Conservation (phyloP, 92 coral and sea anemone genomes). For the Pocillopora grandis region DNA sequence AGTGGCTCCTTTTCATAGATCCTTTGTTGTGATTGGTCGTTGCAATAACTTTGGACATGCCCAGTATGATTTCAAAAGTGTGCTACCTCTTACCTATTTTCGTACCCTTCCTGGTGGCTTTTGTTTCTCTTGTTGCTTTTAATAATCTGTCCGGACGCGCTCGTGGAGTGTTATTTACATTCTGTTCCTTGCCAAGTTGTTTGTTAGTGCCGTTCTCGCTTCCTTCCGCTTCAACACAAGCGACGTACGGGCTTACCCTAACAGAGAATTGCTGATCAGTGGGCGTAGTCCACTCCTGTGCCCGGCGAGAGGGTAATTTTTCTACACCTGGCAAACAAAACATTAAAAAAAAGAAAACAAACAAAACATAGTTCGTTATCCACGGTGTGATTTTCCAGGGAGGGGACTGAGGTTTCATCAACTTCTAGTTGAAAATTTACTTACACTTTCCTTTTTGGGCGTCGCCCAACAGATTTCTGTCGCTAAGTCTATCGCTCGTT, state of each 20-base stretch:
- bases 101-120: not conserved
- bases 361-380: no score
- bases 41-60: no score
- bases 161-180: slow-evolving; percentile 20
- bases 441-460: no score
- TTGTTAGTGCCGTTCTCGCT: slow-evolving; percentile 38
- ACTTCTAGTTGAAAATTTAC: no score
- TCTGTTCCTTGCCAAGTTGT: no score
- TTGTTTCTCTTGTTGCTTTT: not conserved
- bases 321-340: slow-evolving; percentile 37
- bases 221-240: slow-evolving; percentile 76
- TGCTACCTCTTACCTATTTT: not conserved
- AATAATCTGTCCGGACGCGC: not conserved
- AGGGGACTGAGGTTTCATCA: no score
- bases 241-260: slow-evolving; percentile 75
- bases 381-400: no score
- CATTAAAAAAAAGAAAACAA: not conserved
- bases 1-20: no score
- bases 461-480: no score
- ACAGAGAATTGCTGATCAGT: slow-evolving; percentile 58
- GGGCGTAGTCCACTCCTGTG: slow-evolving; percentile 69
- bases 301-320: slow-evolving; percentile 33
- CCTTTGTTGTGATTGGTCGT: no score
- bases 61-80: not conserved
- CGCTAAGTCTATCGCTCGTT: no score